Base-by-base conservation (phyloP, 2,797 vertebrate genomes). In the Loriculus beryllinus region DNA sequence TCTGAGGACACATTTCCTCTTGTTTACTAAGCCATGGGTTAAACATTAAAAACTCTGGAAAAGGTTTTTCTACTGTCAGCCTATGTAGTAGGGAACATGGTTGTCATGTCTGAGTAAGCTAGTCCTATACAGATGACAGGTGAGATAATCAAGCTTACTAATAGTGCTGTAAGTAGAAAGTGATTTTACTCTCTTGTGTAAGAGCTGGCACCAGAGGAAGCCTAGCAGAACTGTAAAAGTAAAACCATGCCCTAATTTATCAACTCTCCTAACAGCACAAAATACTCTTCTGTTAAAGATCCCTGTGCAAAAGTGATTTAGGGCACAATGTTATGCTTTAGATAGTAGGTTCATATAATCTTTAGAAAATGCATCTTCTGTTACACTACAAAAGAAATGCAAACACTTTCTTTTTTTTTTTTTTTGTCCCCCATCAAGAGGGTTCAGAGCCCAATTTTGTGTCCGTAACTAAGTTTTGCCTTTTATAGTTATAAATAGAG, bases 401-500 rank as follows among this genome's bases (percentile, higher is more conserved):
- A 9, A 25, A 16, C 12, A 9, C 13, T 14, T 7, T 14, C 5
- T 22, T 14, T 62, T 33, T 14, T 15, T 22, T 14, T 62, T 33
- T 14, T 15, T 4, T 5, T 12, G 9, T 8, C 14, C 49, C 29
- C 29, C 21, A 5, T 3, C 28, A 7, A 18, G 65, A 71, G 23
- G 4, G 17, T 26, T 76, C 59, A 3, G 56, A 63, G 72, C 65
- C 69, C 33, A 37, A 2, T 39, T 71, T 52, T 93, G 16, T 29
- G 47, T 59, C 70, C 5, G 1, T 64, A 68, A 60, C 48, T 57
- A 75, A 64, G 72, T 92, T 75, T 84, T 92, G 92, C 76, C 71
- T 94, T 95, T 96, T 88, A 68, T 78, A 79, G 81, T 45, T 91
- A 78, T 62, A 78, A 92, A 57, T 14, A 76, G 72, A 92, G 64